phyloP scores from a whole-genome alignment of 2,888 invertebrate genomes.

The Pomacea canaliculata region DNA sequence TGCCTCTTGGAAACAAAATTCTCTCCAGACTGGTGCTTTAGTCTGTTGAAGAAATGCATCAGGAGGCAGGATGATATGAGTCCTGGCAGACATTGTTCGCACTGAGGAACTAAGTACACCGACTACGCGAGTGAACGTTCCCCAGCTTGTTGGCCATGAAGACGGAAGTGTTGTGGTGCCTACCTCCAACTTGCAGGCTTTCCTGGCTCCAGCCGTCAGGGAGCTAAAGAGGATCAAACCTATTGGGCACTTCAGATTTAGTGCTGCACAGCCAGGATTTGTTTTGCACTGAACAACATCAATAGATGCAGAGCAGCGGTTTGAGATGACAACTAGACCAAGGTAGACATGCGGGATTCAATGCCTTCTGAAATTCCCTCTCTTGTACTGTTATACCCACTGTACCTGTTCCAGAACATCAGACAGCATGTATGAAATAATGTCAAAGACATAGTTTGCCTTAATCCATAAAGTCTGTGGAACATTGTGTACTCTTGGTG shows the following conservation, averaged over 20 bases:
- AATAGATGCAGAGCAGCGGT: slow-evolving; percentile 4
- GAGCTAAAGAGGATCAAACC: slow-evolving; percentile 28
- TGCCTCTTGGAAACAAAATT: no score
- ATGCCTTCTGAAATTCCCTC: not conserved
- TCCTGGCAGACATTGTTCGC: no score
- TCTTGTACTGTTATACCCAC: not conserved
- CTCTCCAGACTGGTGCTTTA: no score
- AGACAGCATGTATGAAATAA: not conserved
- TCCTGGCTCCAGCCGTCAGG: slow-evolving; percentile 17
- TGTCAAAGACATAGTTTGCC: not conserved
- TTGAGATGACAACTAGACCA: not conserved
- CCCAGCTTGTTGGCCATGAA: slow-evolving; percentile 32
- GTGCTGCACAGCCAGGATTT: not conserved
- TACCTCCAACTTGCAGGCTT: slow-evolving; percentile 32
- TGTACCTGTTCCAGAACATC: slow-evolving; percentile 5
- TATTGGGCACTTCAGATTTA: slow-evolving; percentile 27
- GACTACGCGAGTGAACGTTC: slow-evolving; percentile 22
- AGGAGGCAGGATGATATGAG: no score
- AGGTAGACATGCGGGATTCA: no score
- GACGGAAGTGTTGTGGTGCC: slow-evolving; percentile 23
- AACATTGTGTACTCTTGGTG: not conserved
- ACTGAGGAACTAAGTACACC: no score
- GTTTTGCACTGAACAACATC: slow-evolving; percentile 4
- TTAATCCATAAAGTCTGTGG: not conserved
- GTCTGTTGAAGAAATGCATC: no score